phyloP scores from a whole-genome alignment of 2,888 invertebrate genomes.

The Clanis bilineata region DNA sequence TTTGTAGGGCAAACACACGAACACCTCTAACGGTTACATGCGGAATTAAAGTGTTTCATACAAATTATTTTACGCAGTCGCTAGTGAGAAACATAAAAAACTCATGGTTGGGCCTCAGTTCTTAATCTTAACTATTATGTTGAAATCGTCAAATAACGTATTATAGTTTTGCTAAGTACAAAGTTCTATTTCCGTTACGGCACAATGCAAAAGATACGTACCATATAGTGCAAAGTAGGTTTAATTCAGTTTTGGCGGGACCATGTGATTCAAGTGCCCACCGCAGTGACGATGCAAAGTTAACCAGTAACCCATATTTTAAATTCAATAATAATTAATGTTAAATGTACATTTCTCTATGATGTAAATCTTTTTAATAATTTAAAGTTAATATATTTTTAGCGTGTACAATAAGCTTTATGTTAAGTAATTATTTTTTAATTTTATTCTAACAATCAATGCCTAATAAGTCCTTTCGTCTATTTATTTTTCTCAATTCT shows the following conservation, averaged over 20 bases:
- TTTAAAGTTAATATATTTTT: slow-evolving; percentile 15
- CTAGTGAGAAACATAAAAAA: too few relatives aligned
- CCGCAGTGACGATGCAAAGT: slow-evolving; percentile 14
- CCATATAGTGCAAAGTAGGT: slow-evolving; percentile 10
- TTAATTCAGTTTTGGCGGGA: background rate
- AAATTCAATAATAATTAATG: background rate
- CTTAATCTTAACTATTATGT: background rate
- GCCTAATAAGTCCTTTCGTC: background rate
- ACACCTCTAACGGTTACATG: too few relatives aligned
- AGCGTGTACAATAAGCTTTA: background rate
- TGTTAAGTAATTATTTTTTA: background rate
- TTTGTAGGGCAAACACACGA: too few relatives aligned
- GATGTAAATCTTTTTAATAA: slow-evolving; percentile 29
- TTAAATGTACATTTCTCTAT: slow-evolving; percentile 21
- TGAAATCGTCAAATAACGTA: background rate
- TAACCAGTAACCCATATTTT: slow-evolving; percentile 13
- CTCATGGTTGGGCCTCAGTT: too few relatives aligned
- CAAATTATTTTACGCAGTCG: too few relatives aligned
- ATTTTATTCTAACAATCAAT: too few relatives aligned
- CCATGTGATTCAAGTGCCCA: slow-evolving; percentile 10
- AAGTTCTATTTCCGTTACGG: background rate
- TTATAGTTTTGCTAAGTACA: background rate
- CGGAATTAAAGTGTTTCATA: too few relatives aligned
- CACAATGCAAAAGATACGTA: background rate
- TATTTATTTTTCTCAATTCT: background rate